Base-by-base conservation (phyloP, 2,888 invertebrate species). In the Mimas tiliae region DNA sequence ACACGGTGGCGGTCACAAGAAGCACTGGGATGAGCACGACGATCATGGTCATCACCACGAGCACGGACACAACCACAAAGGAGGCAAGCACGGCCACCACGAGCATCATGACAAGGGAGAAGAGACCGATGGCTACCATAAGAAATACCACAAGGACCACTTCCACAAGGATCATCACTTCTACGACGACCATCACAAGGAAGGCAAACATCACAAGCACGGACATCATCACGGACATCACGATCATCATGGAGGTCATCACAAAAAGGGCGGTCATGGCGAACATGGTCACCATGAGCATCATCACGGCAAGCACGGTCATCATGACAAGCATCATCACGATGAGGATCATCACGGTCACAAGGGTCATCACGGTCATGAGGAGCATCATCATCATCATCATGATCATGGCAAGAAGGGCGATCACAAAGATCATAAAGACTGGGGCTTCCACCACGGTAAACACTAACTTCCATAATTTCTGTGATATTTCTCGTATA, bases 141-240 rank as follows among this genome's bases (percentile, higher is more conserved):
- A 93, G 85, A 93, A 93, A 68, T 91, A 91, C 78, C 93, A 93
- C 66, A 93, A 93, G 77, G 93, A 93, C 69, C 82, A 85, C 80
- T 93, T 86, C 88, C 91, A 93, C 72, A 93, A 93, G 79, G 92
- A 93, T 70, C 93, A 93, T 70, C 91, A 93, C 87, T 93, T 92
- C 79, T 91, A 93, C 78, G 93, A 92, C 77, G 93, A 88, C 74
- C 87, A 93, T 68, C 93, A 93, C 68, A 77, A 90, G 12, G 91
- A 90, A 80, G 93, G 93, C 79, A 93, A 93, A 73, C 93, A 93
- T 62, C 93, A 93, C 74, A 93, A 93, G 68, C 90, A 93, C 50
- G 93, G 93, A 0, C 73, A 93, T 27, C 93, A 93, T 70, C 90
- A 93, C 70, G 92, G 91, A 52, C 93, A 93, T 68, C 93, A 93